These are phyloP conservation scores for Lochmaea capreae DNA, from an alignment of 2,888 invertebrate species.

Conservation along the genomic window DNA sequence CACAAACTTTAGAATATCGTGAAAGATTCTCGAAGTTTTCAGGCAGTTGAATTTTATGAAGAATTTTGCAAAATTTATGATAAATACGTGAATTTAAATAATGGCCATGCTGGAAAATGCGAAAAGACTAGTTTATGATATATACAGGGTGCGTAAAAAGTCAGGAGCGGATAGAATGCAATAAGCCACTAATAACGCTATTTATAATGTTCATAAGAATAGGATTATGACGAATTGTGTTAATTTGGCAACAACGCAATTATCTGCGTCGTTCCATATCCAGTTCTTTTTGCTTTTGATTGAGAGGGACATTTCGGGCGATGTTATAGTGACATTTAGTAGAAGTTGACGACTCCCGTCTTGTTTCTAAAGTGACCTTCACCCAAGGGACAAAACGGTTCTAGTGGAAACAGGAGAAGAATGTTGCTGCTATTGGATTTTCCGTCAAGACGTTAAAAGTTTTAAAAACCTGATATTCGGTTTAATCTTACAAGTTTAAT, in stretches of 20 bases:
- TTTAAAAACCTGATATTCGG: neutral
- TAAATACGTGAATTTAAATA: too few relatives aligned
- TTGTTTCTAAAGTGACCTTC: slow-evolving; percentile 10
- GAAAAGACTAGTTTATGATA: too few relatives aligned
- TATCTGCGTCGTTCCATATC: slow-evolving; percentile 17
- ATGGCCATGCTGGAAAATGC: too few relatives aligned
- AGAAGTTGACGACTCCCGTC: slow-evolving; percentile 6
- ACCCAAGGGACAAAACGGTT: slow-evolving; percentile 5
- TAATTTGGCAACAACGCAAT: neutral
- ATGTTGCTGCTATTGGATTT: neutral
- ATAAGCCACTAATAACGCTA: too few relatives aligned
- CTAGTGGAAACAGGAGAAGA: neutral
- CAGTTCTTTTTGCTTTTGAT: slow-evolving; percentile 29
- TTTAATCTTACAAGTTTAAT: neutral
- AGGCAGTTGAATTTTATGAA: too few relatives aligned
- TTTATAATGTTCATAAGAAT: too few relatives aligned
- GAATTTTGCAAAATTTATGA: too few relatives aligned
- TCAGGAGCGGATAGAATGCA: too few relatives aligned
- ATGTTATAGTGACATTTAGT: slow-evolving; percentile 28
- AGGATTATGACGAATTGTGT: neutral
- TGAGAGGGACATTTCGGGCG: slow-evolving; percentile 31
- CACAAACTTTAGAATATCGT: too few relatives aligned
- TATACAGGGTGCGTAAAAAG: too few relatives aligned
- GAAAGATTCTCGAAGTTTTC: too few relatives aligned
- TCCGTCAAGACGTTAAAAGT: neutral